Conservation (phyloP, 2,888 invertebrate species). For the Cordilura impudica region DNA sequence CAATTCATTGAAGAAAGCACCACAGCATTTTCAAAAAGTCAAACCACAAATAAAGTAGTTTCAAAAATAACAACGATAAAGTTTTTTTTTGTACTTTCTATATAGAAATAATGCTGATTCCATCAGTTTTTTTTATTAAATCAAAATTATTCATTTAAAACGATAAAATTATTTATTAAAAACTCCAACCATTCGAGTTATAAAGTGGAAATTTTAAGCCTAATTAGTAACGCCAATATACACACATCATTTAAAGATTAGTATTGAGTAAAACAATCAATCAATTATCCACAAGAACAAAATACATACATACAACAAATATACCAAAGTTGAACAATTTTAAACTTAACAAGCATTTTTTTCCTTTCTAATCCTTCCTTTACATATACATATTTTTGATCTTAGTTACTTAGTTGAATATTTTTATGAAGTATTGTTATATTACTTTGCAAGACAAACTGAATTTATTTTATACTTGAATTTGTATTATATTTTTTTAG, state of each 20-base stretch:
- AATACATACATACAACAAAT: neutral
- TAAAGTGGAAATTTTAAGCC: neutral
- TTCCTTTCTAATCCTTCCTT: neutral
- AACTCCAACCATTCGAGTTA: neutral
- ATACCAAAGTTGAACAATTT: slow-evolving; percentile 35
- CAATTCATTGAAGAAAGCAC: neutral
- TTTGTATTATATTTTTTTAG: neutral
- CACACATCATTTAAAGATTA: neutral
- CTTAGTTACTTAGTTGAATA: neutral
- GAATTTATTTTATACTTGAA: neutral
- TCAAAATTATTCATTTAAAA: neutral
- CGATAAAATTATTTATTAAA: neutral
- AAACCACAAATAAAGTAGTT: slow-evolving; percentile 18
- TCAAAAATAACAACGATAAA: slow-evolving; percentile 26
- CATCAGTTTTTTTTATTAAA: neutral
- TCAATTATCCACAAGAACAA: neutral
- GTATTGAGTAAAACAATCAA: neutral
- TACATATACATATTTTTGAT: neutral
- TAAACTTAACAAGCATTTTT: neutral
- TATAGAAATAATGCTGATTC: neutral
- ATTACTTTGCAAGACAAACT: neutral
- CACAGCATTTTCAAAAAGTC: neutral
- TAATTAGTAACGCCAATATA: too few species aligned
- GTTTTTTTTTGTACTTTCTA: neutral
- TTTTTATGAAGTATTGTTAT: neutral